phyloP scores from a whole-genome alignment of 2,113 vertebrate species.

The Mystacornis crossleyi region DNA sequence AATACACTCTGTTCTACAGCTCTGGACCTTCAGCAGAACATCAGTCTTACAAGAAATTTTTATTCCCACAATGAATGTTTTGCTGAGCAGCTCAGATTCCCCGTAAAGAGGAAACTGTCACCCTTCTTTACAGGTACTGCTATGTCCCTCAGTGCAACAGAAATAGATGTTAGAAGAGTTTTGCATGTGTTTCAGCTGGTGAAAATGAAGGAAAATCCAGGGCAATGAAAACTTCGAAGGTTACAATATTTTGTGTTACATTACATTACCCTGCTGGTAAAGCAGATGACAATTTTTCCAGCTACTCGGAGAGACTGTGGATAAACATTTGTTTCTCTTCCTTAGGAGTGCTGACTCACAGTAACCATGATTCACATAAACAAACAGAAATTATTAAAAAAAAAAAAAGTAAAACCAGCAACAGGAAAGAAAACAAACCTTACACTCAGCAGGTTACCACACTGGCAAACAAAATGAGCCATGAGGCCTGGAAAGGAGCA shows the following conservation, averaged over 20 bases:
- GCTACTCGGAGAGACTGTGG: not conserved
- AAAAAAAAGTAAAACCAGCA: not conserved
- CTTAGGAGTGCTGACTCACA: constrained; percentile 6
- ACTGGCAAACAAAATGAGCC: not conserved
- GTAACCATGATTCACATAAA: constrained; percentile 24
- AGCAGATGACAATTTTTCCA: constrained; percentile 21
- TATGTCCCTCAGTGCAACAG: not conserved
- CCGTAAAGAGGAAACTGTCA: not conserved
- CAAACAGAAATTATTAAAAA: not conserved
- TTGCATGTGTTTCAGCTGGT: not conserved
- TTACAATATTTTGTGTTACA: not conserved
- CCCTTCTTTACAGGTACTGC: not conserved
- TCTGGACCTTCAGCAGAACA: not conserved
- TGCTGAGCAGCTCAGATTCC: not conserved
- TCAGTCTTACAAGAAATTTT: not conserved
- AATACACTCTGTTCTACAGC: not conserved
- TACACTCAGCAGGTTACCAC: not conserved
- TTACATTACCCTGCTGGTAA: not conserved
- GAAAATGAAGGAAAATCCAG: not conserved
- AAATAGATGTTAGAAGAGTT: not conserved
- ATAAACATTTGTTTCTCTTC: constrained; percentile 38
- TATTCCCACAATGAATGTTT: not conserved
- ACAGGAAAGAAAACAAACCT: not conserved
- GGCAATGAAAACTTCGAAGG: not conserved
- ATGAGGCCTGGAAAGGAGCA: not conserved